Base-by-base conservation (phyloP, 2,888 invertebrate genomes). In the Boloria selene region DNA sequence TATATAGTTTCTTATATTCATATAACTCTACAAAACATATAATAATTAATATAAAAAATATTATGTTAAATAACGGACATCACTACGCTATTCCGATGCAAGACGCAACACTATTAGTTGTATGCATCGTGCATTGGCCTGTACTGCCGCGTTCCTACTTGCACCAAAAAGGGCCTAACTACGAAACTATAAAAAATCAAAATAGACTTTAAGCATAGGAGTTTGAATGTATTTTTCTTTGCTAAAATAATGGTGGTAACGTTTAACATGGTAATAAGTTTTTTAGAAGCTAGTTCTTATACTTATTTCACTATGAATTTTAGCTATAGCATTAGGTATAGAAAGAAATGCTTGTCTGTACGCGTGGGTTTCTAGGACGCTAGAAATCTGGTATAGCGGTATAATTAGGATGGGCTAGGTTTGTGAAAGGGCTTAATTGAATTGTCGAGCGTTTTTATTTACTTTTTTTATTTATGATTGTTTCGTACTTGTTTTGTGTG, bases 61-160 rank as follows among this genome's bases (percentile, higher is more conserved):
- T 56, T 22, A 45, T 59, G 47, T 31, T 7, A 49, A 59, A 31
- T 61, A 53, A 64, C 16, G 64, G 56, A 72, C 75, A 74, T 68
- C 76, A 74, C 77, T 74, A 76, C 68, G 72, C 74, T 74, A 75
- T 79, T 78, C 72, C 75, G 68, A 75, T 76, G 77, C 75, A 73
- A 76, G 75, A 78, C 82, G 77, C 90, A 86, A 79, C 92, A 84
- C 92, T 90, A 89, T 88, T 88, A 90, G 89, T 91, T 90, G 90
- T 90, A 91, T 91, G 92, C 92, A 88, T 86, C 92, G 92, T 89
- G 90, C 92, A 91, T 86, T 91, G 92, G 92, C 92, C 92, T 90
- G 91, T 85, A 89, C 86, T 86, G 86, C 85, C 85, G 83, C 77
- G 78, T 79, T 79, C 72, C 71, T 61, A 58, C 64, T 64, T 70